phyloP scores from a whole-genome alignment of 2,888 invertebrate genomes.

The Halocaridina rubra region DNA sequence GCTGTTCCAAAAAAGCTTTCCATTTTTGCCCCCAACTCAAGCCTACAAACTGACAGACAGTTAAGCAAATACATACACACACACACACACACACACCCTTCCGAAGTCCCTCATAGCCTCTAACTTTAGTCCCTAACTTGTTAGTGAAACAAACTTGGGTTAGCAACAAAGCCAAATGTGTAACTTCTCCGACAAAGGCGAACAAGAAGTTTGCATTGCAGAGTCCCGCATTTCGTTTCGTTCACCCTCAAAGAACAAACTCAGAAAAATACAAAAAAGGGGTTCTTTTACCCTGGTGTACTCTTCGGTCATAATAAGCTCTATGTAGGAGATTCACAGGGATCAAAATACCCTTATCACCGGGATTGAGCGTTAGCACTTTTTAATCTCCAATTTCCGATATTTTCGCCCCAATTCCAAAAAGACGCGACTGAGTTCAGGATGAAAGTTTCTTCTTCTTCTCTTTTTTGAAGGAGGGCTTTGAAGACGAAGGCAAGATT shows the following conservation, averaged over 20 bases:
- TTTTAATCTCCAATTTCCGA: slow-evolving; percentile 38
- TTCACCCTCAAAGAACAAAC: slow-evolving; percentile 15
- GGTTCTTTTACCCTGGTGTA: too few species aligned
- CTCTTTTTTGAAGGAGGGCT: slow-evolving; percentile 44
- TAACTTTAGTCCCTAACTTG: slow-evolving; percentile 14
- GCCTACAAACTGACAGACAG: too few species aligned
- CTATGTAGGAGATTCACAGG: not conserved
- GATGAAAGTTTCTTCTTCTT: too few species aligned
- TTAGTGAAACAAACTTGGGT: slow-evolving; percentile 34
- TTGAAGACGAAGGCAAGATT: slow-evolving; percentile 46
- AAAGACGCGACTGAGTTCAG: slow-evolving; percentile 49
- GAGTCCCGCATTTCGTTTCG: slow-evolving; percentile 35
- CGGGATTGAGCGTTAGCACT: slow-evolving; percentile 30
- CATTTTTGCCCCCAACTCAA: too few species aligned
- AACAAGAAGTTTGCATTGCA: slow-evolving; percentile 48
- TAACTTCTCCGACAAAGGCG: slow-evolving; percentile 41
- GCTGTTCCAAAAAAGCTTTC: too few species aligned
- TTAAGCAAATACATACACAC: too few species aligned
- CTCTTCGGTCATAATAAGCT: not conserved
- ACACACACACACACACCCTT: too few species aligned
- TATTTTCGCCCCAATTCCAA: slow-evolving; percentile 43
- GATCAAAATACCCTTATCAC: not conserved
- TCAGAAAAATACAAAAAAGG: too few species aligned
- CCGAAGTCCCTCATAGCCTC: not conserved
- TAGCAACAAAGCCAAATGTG: slow-evolving; percentile 43